These are phyloP conservation scores for Odontesthes bonariensis DNA, from an alignment of 2,113 vertebrate genomes.

Conservation along the genomic window DNA sequence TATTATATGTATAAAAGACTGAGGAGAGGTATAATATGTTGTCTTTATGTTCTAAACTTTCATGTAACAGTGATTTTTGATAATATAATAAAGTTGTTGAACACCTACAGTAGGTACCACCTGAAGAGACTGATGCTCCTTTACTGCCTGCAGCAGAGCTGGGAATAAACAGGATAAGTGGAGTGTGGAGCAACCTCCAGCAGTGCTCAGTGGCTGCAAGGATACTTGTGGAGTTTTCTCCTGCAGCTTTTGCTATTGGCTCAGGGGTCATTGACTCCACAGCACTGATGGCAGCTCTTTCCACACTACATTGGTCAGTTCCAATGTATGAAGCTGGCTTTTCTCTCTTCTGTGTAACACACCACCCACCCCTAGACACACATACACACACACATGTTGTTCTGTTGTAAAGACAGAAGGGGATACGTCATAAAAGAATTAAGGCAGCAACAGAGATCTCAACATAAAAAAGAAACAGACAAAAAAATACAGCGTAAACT, in stretches of 20 bases:
- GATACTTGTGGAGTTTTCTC: slow-evolving; percentile 46
- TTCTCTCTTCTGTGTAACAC: slow-evolving; percentile 13
- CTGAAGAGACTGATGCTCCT: slow-evolving; percentile 10
- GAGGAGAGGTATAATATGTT: neutral
- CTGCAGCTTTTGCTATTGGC: slow-evolving; percentile 47
- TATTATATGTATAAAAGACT: too few relatives aligned
- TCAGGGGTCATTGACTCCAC: slow-evolving; percentile 82
- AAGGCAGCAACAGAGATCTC: too few relatives aligned
- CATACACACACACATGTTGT: slow-evolving; percentile 5
- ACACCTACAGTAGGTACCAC: neutral
- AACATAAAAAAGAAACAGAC: too few relatives aligned
- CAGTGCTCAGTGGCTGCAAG: slow-evolving; percentile 35
- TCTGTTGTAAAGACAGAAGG: too few relatives aligned
- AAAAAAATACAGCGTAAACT: too few relatives aligned
- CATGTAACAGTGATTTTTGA: neutral
- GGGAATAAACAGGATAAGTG: slow-evolving; percentile 35
- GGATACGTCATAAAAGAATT: too few relatives aligned
- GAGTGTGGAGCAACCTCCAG: slow-evolving; percentile 41
- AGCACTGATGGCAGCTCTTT: slow-evolving; percentile 72
- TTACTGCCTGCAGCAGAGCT: slow-evolving; percentile 9
- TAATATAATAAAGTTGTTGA: neutral
- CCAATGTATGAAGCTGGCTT: slow-evolving; percentile 41
- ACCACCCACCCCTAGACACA: too few relatives aligned
- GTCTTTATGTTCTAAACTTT: neutral
- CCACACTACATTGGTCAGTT: slow-evolving; percentile 72